Percentiles rank a stretch among this genome's conserved stretches.
phyloP scores from a whole-genome alignment of 2,888 invertebrate genomes.

The Apodemia hepburni region DNA sequence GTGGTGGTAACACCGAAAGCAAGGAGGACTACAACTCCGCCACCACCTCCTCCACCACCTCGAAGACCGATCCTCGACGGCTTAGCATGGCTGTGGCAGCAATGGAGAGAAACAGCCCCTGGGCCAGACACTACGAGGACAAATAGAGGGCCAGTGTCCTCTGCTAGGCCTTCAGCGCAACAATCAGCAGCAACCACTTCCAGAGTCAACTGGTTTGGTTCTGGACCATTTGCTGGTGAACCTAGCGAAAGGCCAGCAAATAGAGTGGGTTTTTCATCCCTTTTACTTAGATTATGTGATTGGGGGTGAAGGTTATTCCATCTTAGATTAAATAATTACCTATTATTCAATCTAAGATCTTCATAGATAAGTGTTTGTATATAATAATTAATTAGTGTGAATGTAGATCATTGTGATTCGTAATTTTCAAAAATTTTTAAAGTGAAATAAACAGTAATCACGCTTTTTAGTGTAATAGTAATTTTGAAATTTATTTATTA shows the following conservation, averaged over 20 bases:
- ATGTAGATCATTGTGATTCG: constrained; percentile 13
- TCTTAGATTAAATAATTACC: constrained; percentile 57
- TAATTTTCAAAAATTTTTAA: constrained; percentile 11
- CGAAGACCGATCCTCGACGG: constrained; percentile 76
- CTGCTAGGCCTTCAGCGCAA: constrained; percentile 45
- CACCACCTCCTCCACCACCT: constrained; percentile 67
- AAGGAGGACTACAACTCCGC: constrained; percentile 58
- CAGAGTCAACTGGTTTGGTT: constrained; percentile 69
- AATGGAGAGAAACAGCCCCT: constrained; percentile 77
- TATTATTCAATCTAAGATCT: constrained; percentile 30
- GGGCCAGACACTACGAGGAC: constrained; percentile 48
- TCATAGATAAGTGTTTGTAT: constrained; percentile 14
- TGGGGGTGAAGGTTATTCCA: constrained; percentile 63
- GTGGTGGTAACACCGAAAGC: constrained; percentile 78
- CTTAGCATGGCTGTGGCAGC: constrained; percentile 80
- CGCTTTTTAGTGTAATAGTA: constrained; percentile 9
- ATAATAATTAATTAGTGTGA: constrained; percentile 9
- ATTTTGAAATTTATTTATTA: constrained; percentile 14
- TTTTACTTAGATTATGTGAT: constrained; percentile 68
- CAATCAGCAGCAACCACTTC: constrained; percentile 52
- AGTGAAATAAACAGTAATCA: constrained; percentile 2
- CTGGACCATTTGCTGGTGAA: constrained; percentile 73
- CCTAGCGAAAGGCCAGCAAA: constrained; percentile 64
- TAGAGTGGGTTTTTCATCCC: constrained; percentile 75
- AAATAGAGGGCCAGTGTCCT: constrained; percentile 45